These are phyloP conservation scores for Lanius collurio DNA, from an alignment of 2,113 vertebrate species.

Conservation along the genomic window DNA sequence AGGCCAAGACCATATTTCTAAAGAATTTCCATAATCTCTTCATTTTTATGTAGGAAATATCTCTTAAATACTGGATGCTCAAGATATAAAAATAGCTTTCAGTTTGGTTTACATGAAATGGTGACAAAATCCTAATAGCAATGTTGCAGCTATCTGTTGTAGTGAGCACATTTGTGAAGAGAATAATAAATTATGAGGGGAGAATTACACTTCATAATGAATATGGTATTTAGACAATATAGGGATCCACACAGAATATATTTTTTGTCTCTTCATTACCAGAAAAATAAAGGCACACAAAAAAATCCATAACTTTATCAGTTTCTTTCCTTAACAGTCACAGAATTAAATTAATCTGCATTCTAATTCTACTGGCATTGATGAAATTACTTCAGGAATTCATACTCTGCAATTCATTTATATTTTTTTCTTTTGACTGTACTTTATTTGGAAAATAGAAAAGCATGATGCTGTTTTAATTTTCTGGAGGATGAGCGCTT, in stretches of 20 bases:
- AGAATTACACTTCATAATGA: neutral
- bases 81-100: neutral
- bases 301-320: neutral
- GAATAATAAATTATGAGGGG: neutral
- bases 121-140: neutral
- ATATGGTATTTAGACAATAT: neutral
- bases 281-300: neutral
- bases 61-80: neutral
- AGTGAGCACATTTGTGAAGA: neutral
- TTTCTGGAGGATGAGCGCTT: neutral
- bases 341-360: neutral
- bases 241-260: neutral
- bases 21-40: neutral
- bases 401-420: neutral
- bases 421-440: neutral
- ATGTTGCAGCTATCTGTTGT: neutral
- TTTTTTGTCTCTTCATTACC: neutral
- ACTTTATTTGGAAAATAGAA: neutral
- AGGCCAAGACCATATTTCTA: slow-evolving; percentile 2
- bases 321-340: neutral
- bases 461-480: neutral
- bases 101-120: neutral
- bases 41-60: neutral
- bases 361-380: neutral
- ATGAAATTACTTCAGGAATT: neutral